A percentile compares a stretch with the other conserved stretches of the same genome.
Conservation (phyloP, 2,888 invertebrate species). For the Ischnura elegans region DNA sequence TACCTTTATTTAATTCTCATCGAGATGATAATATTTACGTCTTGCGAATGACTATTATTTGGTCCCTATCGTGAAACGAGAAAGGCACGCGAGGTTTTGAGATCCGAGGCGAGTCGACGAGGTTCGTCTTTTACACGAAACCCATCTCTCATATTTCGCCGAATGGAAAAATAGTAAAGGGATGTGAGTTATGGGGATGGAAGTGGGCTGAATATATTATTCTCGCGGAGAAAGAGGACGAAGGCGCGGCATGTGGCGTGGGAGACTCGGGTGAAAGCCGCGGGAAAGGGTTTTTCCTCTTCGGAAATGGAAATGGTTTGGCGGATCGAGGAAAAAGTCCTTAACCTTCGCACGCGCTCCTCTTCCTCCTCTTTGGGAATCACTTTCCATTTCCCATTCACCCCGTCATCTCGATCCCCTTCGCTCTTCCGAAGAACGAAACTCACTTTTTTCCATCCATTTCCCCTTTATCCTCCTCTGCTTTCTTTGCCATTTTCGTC, state of each 20-base stretch:
- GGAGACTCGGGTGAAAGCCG: background rate
- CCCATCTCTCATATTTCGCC: background rate
- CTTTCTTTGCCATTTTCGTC: background rate
- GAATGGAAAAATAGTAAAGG: background rate
- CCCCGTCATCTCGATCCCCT: background rate
- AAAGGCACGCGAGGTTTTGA: background rate
- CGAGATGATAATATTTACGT: too few relatives aligned
- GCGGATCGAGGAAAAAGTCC: background rate
- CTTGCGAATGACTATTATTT: too few relatives aligned
- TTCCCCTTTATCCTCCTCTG: background rate
- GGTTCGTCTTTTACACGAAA: background rate
- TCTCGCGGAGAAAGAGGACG: background rate
- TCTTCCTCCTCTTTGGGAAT: background rate
- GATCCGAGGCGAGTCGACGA: background rate
- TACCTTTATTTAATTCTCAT: too few relatives aligned
- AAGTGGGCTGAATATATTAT: background rate
- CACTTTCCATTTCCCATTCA: background rate
- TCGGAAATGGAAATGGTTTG: background rate
- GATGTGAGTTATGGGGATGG: background rate
- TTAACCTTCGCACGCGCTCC: background rate
- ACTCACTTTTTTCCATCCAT: background rate
- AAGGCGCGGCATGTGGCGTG: background rate
- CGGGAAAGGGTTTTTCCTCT: background rate
- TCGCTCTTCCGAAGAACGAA: background rate
- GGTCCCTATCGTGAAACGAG: too few relatives aligned